phyloP scores from a whole-genome alignment of 2,888 invertebrate genomes.

The Agrotis ipsilon region DNA sequence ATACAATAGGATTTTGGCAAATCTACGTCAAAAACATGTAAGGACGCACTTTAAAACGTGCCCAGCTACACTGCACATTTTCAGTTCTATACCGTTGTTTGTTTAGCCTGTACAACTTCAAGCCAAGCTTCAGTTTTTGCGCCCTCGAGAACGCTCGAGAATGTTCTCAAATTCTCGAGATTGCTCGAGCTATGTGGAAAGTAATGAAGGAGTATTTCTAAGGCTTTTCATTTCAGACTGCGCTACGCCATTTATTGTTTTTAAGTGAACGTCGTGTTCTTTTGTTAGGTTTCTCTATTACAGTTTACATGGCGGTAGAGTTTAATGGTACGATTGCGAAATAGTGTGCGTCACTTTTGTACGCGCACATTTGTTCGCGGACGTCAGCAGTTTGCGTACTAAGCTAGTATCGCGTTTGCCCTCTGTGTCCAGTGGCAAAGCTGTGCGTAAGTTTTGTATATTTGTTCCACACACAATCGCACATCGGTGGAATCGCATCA shows the following conservation, averaged over 20 bases:
- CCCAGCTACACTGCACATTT: constrained; percentile 29
- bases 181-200: constrained; percentile 32
- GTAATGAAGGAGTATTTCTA: constrained; percentile 63
- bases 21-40: constrained; percentile 1
- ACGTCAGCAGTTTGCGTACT: no score
- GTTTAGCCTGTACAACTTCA: constrained; percentile 43
- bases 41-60: constrained; percentile 5
- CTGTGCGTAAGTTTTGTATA: no score
- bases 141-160: constrained; percentile 40
- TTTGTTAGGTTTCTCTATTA: constrained; percentile 21
- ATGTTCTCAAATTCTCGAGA: constrained; percentile 38
- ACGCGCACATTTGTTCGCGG: no score
- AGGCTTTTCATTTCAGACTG: constrained; percentile 50
- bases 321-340: not conserved
- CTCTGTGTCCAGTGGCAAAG: no score
- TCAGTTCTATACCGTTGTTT: constrained; percentile 44
- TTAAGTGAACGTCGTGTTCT: not conserved
- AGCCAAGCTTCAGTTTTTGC: constrained; percentile 44
- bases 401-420: no score
- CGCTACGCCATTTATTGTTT: constrained; percentile 45
- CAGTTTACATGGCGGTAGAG: not conserved
- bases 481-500: no score
- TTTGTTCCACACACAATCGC: no score
- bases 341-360: no score
- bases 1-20: not conserved